phyloP scores from a whole-genome alignment of 2,888 invertebrate genomes.

The Parthenolecanium corni region DNA sequence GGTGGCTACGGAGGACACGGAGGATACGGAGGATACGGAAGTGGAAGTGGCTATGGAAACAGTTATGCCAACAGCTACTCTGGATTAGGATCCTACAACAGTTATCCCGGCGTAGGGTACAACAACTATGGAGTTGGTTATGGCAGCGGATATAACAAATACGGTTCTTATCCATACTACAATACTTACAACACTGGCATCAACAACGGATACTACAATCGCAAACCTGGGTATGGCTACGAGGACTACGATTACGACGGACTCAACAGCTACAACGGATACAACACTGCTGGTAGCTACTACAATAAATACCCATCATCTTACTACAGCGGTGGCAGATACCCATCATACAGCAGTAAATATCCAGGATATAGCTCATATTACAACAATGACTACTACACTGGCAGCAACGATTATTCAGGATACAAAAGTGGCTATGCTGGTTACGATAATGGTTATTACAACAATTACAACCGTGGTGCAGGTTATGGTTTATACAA shows the following conservation, averaged over 20 bases:
- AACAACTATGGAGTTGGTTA: background rate
- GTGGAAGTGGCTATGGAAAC: background rate
- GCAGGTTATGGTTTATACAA: constrained; percentile 4
- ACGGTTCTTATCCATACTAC: background rate
- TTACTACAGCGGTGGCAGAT: constrained; percentile 1
- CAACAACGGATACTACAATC: constrained; percentile 2
- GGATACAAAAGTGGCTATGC: constrained; percentile 1
- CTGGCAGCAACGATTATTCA: background rate
- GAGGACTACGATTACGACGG: constrained; percentile 6
- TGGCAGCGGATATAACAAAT: background rate
- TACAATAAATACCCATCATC: background rate
- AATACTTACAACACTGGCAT: background rate
- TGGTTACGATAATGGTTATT: constrained; percentile 9
- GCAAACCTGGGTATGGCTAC: constrained; percentile 1
- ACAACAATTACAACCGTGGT: background rate
- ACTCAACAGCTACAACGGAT: background rate
- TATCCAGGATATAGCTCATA: constrained; percentile 1
- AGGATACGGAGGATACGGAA: background rate
- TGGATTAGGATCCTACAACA: too few relatives aligned
- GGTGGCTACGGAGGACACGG: background rate
- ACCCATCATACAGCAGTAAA: background rate
- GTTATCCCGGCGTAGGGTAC: background rate
- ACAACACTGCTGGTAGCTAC: constrained; percentile 1
- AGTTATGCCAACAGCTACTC: too few relatives aligned
- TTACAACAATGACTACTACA: background rate